phyloP scores from a whole-genome alignment of 2,113 vertebrate species.

The Malurus alboscapulatus region DNA sequence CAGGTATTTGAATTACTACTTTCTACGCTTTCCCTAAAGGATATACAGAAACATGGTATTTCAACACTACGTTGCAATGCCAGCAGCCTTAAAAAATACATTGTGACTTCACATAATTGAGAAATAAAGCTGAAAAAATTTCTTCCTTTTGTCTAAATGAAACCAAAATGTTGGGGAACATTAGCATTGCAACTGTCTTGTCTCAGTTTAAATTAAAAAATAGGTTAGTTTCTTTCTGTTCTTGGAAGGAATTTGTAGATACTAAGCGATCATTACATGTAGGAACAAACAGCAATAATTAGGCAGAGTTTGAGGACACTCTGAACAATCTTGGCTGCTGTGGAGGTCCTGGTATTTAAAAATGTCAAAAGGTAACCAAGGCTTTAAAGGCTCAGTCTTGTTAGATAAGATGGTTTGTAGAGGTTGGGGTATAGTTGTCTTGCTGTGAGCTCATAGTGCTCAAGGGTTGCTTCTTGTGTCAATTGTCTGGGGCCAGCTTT shows the following conservation, averaged over 20 bases:
- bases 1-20: not conserved
- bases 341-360: not conserved
- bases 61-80: not conserved
- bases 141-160: not conserved
- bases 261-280: rapidly evolving
- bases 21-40: not conserved
- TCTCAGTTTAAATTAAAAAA: not conserved
- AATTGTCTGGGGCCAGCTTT: not conserved
- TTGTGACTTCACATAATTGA: not conserved
- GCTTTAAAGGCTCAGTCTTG: not conserved
- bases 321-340: not conserved
- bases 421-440: not conserved
- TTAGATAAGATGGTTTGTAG: not conserved
- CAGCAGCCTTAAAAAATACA: not conserved
- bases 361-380: not conserved
- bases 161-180: not conserved
- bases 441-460: not conserved
- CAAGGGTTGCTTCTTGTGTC: not conserved
- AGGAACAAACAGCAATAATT: not conserved
- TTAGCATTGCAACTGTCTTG: not conserved
- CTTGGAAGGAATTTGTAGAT: not conserved
- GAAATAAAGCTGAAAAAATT: not conserved
- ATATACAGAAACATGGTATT: not conserved
- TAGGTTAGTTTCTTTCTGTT: not conserved
- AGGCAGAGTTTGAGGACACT: not conserved